These are phyloP conservation scores for Microdon myrmicae DNA, from an alignment of 2,888 invertebrate genomes.

Conservation along the genomic window DNA sequence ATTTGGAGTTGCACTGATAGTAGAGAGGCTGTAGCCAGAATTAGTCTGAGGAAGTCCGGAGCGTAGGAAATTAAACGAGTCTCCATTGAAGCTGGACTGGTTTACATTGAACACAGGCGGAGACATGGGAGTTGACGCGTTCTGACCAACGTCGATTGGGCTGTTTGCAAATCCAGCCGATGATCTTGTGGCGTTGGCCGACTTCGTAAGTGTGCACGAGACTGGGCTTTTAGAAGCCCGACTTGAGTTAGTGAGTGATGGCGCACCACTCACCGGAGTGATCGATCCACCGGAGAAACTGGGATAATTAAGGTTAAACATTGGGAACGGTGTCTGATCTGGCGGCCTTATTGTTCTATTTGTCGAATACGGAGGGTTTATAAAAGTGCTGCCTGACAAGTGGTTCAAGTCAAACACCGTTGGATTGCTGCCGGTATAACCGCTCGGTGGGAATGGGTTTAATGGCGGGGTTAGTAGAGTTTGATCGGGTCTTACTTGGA, in stretches of 20 bases:
- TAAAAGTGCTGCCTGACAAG: slow-evolving; percentile 25
- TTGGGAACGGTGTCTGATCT: slow-evolving; percentile 15
- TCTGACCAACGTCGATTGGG: slow-evolving; percentile 39
- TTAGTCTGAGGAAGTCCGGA: slow-evolving; percentile 24
- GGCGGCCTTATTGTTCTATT: slow-evolving; percentile 25
- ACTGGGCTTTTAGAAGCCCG: slow-evolving; percentile 37
- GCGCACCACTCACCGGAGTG: slow-evolving; percentile 16
- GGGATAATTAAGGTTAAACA: slow-evolving; percentile 29
- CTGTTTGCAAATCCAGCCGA: slow-evolving; percentile 27
- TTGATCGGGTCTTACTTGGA: slow-evolving; percentile 6
- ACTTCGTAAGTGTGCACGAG: slow-evolving; percentile 29
- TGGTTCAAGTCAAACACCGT: slow-evolving; percentile 38
- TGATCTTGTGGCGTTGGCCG: slow-evolving; percentile 16
- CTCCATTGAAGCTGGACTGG: slow-evolving; percentile 24
- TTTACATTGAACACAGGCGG: slow-evolving; percentile 45
- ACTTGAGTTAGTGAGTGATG: slow-evolving; percentile 24
- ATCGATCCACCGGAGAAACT: slow-evolving; percentile 41
- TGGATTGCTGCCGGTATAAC: slow-evolving; percentile 15
- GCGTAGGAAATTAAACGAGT: slow-evolving; percentile 24
- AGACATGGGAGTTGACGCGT: slow-evolving; percentile 33
- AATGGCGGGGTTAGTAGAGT: slow-evolving; percentile 6
- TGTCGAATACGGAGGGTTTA: slow-evolving; percentile 27
- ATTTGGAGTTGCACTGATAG: slow-evolving; percentile 19
- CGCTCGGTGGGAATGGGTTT: slow-evolving; percentile 18
- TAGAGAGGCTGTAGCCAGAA: slow-evolving; percentile 32